Evolutionary conservation across 2,113 vertebrate species (phyloP).

Genomic region (Antidorcas marsupialis): DNA sequence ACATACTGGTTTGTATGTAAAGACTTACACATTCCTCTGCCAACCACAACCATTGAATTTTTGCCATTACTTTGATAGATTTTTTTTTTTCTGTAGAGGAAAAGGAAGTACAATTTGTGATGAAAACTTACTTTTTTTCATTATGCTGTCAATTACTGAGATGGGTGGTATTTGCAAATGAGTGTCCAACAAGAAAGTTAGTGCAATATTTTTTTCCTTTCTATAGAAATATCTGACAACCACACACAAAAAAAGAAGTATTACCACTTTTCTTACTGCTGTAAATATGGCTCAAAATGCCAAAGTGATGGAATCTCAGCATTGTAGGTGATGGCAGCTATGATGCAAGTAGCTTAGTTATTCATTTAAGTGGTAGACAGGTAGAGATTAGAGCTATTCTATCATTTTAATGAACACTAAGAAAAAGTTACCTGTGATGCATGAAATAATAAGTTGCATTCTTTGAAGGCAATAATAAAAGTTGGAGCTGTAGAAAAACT

Average conservation of each 20-base stretch:
- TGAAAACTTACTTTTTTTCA: slow-evolving; percentile 59
- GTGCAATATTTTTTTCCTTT: slow-evolving; percentile 22
- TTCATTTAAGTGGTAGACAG: slow-evolving; percentile 52
- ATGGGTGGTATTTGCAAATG: slow-evolving; percentile 62
- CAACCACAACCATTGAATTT: not conserved
- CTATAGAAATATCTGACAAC: slow-evolving; percentile 55
- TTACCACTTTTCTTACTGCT: slow-evolving; percentile 59
- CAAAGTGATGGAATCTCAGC: slow-evolving; percentile 45
- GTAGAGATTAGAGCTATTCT: slow-evolving; percentile 11
- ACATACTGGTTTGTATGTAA: not conserved
- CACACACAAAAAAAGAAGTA: slow-evolving; percentile 25
- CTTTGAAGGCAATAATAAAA: slow-evolving; percentile 36
- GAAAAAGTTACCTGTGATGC: not conserved
- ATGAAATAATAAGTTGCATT: slow-evolving; percentile 48
- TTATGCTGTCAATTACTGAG: slow-evolving; percentile 58
- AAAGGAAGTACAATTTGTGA: slow-evolving; percentile 41
- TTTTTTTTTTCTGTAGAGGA: slow-evolving; percentile 49
- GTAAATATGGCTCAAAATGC: slow-evolving; percentile 58
- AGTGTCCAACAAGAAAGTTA: slow-evolving; percentile 57
- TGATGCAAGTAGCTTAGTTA: slow-evolving; percentile 31
- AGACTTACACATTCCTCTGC: not conserved
- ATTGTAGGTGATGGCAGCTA: slow-evolving; percentile 57
- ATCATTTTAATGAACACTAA: slow-evolving; percentile 42
- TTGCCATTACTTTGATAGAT: slow-evolving; percentile 50
- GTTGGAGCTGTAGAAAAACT: not conserved